Base-by-base conservation (phyloP, 2,888 invertebrate species). In the Macropis europaea region DNA sequence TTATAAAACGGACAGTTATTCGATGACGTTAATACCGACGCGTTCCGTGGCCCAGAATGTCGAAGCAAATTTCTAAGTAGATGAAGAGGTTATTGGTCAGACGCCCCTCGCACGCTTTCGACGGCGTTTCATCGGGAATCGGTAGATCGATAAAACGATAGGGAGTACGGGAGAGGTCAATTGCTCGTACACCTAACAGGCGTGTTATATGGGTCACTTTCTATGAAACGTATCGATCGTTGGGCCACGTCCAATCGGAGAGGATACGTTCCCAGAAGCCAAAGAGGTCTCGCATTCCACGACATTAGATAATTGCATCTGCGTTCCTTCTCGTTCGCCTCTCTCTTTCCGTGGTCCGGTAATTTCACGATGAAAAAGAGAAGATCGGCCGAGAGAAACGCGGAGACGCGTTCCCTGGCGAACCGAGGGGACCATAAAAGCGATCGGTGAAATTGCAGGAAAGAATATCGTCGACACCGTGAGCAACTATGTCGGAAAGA, bases 231-330 rank as follows among this genome's bases (percentile, higher is more conserved):
- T 24, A 38, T 42, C 48, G 70, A 69, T 63, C 64, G 73, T 73
- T 73, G 54, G 75, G 68, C 73, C 70, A 68, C 66, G 67, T 54
- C 70, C 73, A 56, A 42, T 50, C 53, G 63, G 15, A 66, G 77
- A 76, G 73, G 76, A 81, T 72, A 76, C 69, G 71, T 73, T 79
- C 76, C 73, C 77, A 77, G 73, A 73, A 73, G 64, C 53, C 19
- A 5, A 43, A 28, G 30, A 7, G 50, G 40, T 50, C 57, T 26
- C 53, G 47, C 73, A 71, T 71, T 66, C 73, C 64, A 56, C 32
- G 66, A 73, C 73, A 74, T 66, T 66, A 48, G 66, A 71, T 74
- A 66, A 74, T 74, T 59, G 59, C 71, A 62, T 43, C 54, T 45
- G 22, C 47, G 48, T 61, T 45, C 32, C 19, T 40, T 28, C 30